Percentiles rank a stretch among this genome's conserved stretches.
Conservation (phyloP, 2,113 vertebrate genomes). For the Amphilophus citrinellus region DNA sequence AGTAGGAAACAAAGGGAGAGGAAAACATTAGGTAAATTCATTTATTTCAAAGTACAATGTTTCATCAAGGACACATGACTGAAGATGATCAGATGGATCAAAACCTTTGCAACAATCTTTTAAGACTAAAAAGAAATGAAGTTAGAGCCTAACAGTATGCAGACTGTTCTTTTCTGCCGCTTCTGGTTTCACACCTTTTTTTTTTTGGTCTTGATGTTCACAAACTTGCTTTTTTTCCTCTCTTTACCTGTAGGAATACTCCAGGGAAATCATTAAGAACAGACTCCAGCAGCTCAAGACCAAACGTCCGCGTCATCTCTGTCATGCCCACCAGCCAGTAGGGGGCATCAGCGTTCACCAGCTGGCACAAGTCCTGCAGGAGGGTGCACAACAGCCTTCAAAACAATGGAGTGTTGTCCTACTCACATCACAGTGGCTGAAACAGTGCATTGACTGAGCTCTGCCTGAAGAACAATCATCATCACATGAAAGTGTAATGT, state of each 20-base stretch:
- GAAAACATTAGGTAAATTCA: not conserved
- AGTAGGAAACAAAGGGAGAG: constrained; percentile 23
- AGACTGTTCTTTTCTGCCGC: not conserved
- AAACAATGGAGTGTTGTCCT: constrained; percentile 34
- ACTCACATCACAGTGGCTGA: constrained; percentile 1
- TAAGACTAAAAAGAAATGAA: not conserved
- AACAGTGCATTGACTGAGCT: constrained; percentile 35
- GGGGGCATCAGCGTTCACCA: constrained; percentile 98
- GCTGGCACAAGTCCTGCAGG: constrained; percentile 93
- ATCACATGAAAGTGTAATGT: constrained; percentile 7
- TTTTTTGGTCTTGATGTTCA: not conserved
- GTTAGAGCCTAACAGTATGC: not conserved
- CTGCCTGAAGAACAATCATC: constrained; percentile 5
- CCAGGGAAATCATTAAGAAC: constrained; percentile 97
- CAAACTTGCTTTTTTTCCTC: not conserved
- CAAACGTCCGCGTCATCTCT: constrained; percentile 98
- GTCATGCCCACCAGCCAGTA: constrained; percentile 99
- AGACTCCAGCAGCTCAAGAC: constrained; percentile 96
- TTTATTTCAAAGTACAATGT: not conserved
- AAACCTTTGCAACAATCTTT: not conserved
- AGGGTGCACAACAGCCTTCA: constrained; percentile 24
- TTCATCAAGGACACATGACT: not conserved
- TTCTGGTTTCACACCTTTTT: not conserved
- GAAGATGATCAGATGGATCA: not conserved
- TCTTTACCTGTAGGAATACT: constrained; percentile 89